Evolutionary conservation across 2,797 vertebrate genomes (phyloP).

Genomic region (Tinamus major): DNA sequence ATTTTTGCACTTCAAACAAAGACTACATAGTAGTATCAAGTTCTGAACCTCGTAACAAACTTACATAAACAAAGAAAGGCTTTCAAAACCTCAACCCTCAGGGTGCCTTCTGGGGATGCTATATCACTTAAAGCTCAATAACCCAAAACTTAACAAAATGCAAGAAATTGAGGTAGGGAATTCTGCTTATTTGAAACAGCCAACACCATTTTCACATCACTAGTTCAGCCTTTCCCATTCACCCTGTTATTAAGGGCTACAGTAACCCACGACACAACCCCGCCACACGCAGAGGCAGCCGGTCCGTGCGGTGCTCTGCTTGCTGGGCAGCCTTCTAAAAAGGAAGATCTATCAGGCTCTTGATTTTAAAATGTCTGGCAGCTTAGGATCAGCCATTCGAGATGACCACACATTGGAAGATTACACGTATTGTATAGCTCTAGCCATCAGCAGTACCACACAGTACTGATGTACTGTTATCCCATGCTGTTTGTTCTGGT

Average conservation of each 20-base stretch:
- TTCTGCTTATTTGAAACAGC: background rate
- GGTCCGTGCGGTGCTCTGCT: background rate
- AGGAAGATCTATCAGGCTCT: background rate
- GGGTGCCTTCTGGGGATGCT: background rate
- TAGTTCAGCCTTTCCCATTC: background rate
- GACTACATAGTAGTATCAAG: background rate
- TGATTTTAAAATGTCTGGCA: background rate
- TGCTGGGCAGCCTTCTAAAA: background rate
- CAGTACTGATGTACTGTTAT: fast-evolving
- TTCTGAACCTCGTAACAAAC: background rate
- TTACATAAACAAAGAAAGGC: background rate
- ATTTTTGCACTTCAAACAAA: background rate
- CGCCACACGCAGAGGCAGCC: fast-evolving
- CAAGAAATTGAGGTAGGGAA: background rate
- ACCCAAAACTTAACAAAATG: background rate
- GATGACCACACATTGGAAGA: background rate
- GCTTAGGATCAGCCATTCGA: background rate
- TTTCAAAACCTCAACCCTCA: background rate
- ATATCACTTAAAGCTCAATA: background rate
- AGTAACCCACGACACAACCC: background rate
- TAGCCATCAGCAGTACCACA: fast-evolving
- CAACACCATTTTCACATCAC: background rate
- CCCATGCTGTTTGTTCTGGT: fast-evolving
- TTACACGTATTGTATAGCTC: background rate
- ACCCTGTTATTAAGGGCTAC: fast-evolving